Base-by-base conservation (phyloP, 2,113 vertebrate species). In the Scatophagus argus region DNA sequence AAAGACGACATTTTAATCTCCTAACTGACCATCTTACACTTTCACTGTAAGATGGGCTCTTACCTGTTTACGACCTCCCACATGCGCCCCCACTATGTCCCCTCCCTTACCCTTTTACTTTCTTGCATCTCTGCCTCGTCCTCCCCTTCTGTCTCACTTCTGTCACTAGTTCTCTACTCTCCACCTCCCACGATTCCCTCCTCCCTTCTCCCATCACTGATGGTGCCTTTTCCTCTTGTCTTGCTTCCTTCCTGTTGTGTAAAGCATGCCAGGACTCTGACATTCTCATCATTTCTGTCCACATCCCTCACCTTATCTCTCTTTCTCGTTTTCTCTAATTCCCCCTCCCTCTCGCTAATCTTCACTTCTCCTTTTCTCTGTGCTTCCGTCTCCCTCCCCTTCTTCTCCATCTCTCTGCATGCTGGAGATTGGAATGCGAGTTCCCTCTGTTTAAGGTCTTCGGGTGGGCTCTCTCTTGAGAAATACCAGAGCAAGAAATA, bases 211-310 rank as follows among this genome's bases (percentile, higher is more conserved):
- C 65, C 66, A 41, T 89, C 81, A 66, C 76, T 55, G 71, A 65
- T 77, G 63, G 66, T 55, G 38, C 60, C 78, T 89, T 85, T 76
- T 88, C 74, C 74, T 76, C 81, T 82, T 60, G 31, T 75, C 87
- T 77, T 47, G 59, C 74, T 85, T 87, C 85, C 88, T 86, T 88
- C 84, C 81, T 85, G 69, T 88, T 51, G 61, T 49, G 72, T 60
- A 84, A 87, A 68, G 44, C 54, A 76, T 71, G 68, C 82, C 59
- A 78, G 73, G 44, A 60, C 82, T 84, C 78, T 82, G 75, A 86
- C 85, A 79, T 77, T 88, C 61, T 89, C 68, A 77, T 87, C 44
- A 88, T 85, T 84, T 77, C 64, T 83, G 68, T 75, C 80, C 66
- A 71, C 61, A 60, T 79, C 23, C 32, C 82, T 81, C 74, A 66